phyloP scores from a whole-genome alignment of 2,888 invertebrate genomes.

The Eupithecia tripunctaria region DNA sequence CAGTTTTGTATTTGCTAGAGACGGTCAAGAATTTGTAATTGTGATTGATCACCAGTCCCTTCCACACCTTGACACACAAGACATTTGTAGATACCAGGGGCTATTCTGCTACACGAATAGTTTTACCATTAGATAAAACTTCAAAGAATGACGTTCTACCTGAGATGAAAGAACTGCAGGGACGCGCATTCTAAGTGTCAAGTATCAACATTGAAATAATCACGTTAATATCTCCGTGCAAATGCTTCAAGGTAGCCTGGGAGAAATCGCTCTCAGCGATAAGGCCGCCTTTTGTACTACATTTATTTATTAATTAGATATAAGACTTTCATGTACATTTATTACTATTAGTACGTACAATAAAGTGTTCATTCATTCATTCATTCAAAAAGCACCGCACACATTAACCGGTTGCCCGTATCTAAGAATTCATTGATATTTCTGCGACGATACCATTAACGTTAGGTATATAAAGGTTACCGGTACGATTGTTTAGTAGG shows the following conservation, averaged over 20 bases:
- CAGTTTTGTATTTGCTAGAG: slow-evolving; percentile 7
- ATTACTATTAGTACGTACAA: too few species aligned
- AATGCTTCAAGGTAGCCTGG: too few species aligned
- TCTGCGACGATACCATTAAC: background rate
- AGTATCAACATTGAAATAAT: too few species aligned
- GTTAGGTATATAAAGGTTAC: background rate
- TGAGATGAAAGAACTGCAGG: background rate
- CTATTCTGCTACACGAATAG: background rate
- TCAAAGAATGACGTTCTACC: background rate
- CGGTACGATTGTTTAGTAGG: background rate
- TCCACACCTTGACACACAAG: slow-evolving; percentile 20
- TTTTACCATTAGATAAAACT: background rate
- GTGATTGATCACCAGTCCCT: slow-evolving; percentile 27
- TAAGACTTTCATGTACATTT: too few species aligned
- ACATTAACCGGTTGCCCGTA: background rate
- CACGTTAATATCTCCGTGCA: too few species aligned
- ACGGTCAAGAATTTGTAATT: slow-evolving; percentile 14
- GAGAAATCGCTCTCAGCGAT: too few species aligned
- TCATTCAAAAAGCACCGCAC: background rate
- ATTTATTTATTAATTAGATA: too few species aligned
- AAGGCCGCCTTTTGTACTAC: too few species aligned
- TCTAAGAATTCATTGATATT: background rate
- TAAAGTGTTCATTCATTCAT: too few species aligned
- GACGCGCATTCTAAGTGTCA: background rate
- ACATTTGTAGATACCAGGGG: background rate